Evolutionary conservation across 2,888 invertebrate species (phyloP), one percentile per base, ranked within the genome.

Genomic region (Branchipolynoe longqiensis): DNA sequence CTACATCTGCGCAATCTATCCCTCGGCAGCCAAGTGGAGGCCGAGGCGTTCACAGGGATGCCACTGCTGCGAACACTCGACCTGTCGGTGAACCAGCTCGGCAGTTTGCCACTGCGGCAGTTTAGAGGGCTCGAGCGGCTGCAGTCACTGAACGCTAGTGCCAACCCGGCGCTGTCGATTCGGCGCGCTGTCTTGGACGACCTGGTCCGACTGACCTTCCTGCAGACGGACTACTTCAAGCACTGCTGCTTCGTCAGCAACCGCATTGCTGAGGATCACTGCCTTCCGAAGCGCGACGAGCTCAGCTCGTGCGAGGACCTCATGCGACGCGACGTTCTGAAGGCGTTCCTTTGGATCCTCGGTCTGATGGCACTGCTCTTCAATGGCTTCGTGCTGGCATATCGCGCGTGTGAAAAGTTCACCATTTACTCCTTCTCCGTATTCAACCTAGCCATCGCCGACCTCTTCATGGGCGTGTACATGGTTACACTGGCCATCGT

Each of bases 401-500:
- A 87, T 56, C 59, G 89, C 0, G 8, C 18, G 0, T 59, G 56
- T 25, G 81, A 81, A 25, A 85, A 59, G 81, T 54, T 59, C 1
- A 85, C 58, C 22, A 62, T 85, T 31, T 59, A 54, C 12, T 56
- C 81, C 12, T 78, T 85, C 25, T 78, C 38, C 14, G 78, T 85
- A 1, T 31, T 86, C 0, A 89, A 89, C 82, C 85, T 90, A 22
- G 87, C 88, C n/a, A 59, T 89, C n/a, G 87, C 90, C 0, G 90
- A 90, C 38, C 87, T 89, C 3, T 36, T 89, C 0, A 90, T 90
- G 90, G 90, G 90, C 0, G 25, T 90, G 0, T 90, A 90, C 74
- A 82, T 90, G 59, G 28, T 88, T 14, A 89, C 88, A 6, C 85
- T 91, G 18, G 90, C 90, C 0, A 58, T 74, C 8, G 90, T 90